phyloP scores from a whole-genome alignment of 2,888 invertebrate species.

The Epinotia nisella region DNA sequence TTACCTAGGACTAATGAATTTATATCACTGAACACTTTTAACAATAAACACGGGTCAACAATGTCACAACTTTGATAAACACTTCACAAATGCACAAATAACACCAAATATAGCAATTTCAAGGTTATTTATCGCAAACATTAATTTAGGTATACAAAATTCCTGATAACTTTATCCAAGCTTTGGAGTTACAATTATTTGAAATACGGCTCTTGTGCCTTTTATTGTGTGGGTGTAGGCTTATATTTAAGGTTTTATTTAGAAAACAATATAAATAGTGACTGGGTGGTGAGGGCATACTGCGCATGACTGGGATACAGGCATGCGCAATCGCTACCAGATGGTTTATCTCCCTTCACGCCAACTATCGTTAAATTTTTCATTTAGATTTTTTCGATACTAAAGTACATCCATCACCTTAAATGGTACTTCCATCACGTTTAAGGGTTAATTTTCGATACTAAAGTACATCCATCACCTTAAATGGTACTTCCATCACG shows the following conservation, averaged over 20 bases:
- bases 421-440: no score
- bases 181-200: neutral
- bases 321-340: constrained; percentile 55
- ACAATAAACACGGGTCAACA: neutral
- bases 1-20: neutral
- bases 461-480: no score
- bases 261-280: constrained; percentile 59
- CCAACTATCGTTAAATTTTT: no score
- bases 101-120: constrained; percentile 21
- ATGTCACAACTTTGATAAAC: constrained; percentile 9
- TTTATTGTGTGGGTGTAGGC: neutral
- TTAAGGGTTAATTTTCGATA: no score
- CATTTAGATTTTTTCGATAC: no score
- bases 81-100: constrained; percentile 13
- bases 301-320: constrained; percentile 56
- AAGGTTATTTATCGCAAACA: constrained; percentile 25
- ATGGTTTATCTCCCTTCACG: neutral
- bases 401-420: no score
- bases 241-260: constrained; percentile 45
- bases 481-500: no score
- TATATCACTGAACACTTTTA: neutral
- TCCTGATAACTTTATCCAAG: constrained; percentile 6
- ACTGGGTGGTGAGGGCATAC: constrained; percentile 47
- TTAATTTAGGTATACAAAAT: neutral
- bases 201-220: neutral